phyloP scores from a whole-genome alignment of 2,797 vertebrate species.

The Merluccius polli region DNA sequence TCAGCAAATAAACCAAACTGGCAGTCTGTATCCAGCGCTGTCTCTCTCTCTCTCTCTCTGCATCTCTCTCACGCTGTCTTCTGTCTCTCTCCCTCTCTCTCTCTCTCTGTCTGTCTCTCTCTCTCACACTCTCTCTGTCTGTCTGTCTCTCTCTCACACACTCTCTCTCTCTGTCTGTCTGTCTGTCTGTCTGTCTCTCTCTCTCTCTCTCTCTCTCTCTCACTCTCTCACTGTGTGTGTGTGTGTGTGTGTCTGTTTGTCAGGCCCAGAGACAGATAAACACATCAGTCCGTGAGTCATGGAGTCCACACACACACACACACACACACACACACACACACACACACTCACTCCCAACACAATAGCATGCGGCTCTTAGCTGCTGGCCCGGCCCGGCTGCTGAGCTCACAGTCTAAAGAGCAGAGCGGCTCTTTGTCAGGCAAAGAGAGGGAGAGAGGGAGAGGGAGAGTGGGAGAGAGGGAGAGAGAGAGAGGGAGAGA shows the following conservation, averaged over 20 bases:
- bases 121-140: too few species aligned
- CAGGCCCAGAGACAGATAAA: conserved; percentile 65
- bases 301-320: conserved; percentile 51
- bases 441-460: conserved; percentile 28
- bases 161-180: too few species aligned
- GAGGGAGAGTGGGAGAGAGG: not conserved
- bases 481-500: conserved; percentile 7
- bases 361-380: conserved; percentile 69
- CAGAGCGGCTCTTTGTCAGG: conserved; percentile 57
- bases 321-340: conserved; percentile 35
- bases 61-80: conserved; percentile 17
- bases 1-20: not conserved
- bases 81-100: not conserved
- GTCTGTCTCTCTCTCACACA: too few species aligned
- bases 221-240: too few species aligned
- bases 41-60: conserved; percentile 13
- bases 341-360: conserved; percentile 62
- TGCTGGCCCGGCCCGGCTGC: conserved; percentile 53
- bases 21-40: conserved; percentile 4
- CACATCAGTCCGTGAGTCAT: conserved; percentile 71
- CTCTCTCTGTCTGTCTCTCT: too few species aligned
- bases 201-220: too few species aligned
- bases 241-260: conserved; percentile 25
- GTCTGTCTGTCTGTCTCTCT: too few species aligned
- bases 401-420: conserved; percentile 67